These are phyloP conservation scores for Bellardia pandia DNA, from an alignment of 2,888 invertebrate genomes.

Conservation along the genomic window DNA sequence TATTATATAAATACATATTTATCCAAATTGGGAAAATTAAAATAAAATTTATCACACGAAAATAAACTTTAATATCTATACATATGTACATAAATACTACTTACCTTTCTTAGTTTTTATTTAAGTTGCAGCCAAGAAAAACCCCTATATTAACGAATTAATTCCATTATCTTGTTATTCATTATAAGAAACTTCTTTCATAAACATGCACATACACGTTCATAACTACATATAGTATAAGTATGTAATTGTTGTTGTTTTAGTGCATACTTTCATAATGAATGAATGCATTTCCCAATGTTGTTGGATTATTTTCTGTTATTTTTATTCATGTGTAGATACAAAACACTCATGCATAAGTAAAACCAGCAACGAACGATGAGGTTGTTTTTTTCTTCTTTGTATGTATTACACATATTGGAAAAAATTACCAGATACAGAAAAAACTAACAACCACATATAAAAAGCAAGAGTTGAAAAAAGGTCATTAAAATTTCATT, in stretches of 20 bases:
- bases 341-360: slow-evolving; percentile 4
- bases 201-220: neutral
- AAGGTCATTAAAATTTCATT: slow-evolving; percentile 40
- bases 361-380: neutral
- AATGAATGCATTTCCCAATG: slow-evolving; percentile 47
- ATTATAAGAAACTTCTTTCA: neutral
- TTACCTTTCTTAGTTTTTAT: neutral
- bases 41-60: too few species aligned
- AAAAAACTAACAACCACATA: slow-evolving; percentile 39
- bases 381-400: slow-evolving; percentile 19
- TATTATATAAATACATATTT: too few species aligned
- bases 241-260: slow-evolving; percentile 11
- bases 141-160: neutral
- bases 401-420: slow-evolving; percentile 15
- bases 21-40: too few species aligned
- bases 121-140: neutral
- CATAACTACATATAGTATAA: neutral
- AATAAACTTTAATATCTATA: too few species aligned
- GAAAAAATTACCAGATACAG: slow-evolving; percentile 63
- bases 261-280: slow-evolving; percentile 20
- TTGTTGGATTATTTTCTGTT: slow-evolving; percentile 22
- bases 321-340: neutral
- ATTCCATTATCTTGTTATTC: neutral
- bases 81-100: neutral
- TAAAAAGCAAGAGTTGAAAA: slow-evolving; percentile 52